Conservation (phyloP, 2,113 vertebrate species). For the Bettongia penicillata region DNA sequence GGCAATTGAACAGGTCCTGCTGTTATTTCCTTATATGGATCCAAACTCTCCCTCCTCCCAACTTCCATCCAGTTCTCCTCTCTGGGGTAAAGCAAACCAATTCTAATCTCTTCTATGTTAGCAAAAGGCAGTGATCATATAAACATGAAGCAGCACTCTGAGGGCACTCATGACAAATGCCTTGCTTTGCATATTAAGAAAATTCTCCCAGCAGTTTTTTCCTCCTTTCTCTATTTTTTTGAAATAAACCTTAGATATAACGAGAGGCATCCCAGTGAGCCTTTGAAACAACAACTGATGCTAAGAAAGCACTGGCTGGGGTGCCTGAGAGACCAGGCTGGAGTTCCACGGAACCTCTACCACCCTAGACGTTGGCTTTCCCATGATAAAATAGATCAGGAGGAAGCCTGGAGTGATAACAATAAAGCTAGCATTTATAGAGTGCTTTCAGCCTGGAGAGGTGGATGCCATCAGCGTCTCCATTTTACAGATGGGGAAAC, state of each 20-base stretch:
- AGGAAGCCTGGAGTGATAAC: background rate
- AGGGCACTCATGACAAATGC: background rate
- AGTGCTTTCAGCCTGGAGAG: background rate
- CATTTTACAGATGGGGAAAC: background rate
- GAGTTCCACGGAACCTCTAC: background rate
- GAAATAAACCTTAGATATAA: background rate
- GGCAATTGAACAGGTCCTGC: background rate
- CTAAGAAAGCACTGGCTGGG: background rate
- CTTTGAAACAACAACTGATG: background rate
- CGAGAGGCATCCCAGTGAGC: background rate
- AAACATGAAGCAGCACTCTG: background rate
- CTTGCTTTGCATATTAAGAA: background rate
- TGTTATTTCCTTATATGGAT: background rate
- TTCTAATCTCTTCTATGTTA: background rate
- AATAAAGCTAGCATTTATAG: background rate
- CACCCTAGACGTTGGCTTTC: background rate
- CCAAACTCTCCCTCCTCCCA: background rate
- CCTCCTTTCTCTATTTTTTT: background rate
- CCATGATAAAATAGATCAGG: background rate
- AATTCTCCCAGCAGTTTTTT: background rate
- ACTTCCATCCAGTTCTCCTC: background rate
- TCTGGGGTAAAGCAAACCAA: background rate
- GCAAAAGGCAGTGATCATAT: background rate
- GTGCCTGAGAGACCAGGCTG: background rate
- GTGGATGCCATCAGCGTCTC: background rate